These are phyloP conservation scores for Poecilia wingei DNA, from an alignment of 2,797 vertebrate genomes.

Conservation along the genomic window DNA sequence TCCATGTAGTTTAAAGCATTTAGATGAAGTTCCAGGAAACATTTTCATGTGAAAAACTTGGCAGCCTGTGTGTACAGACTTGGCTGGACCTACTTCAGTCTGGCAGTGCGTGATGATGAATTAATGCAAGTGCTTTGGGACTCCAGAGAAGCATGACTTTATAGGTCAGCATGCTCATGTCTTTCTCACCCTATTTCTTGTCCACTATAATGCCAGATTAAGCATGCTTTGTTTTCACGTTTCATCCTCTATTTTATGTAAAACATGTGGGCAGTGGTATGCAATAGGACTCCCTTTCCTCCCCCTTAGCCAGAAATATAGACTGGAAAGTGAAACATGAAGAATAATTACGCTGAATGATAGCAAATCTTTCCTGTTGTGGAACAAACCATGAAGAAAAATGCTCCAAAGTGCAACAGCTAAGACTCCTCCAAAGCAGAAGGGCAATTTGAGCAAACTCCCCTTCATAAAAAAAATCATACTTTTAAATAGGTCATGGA, in stretches of 20 bases:
- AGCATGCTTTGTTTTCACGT: slow-evolving; percentile 31
- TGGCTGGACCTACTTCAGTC: slow-evolving; percentile 51
- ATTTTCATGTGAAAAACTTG: slow-evolving; percentile 59
- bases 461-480: slow-evolving; percentile 12
- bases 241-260: slow-evolving; percentile 24
- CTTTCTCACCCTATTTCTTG: slow-evolving; percentile 11
- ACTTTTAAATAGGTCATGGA: slow-evolving; percentile 50
- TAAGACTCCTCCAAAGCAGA: slow-evolving; percentile 39
- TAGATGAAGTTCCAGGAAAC: slow-evolving; percentile 33
- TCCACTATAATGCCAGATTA: slow-evolving; percentile 30
- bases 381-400: slow-evolving; percentile 49
- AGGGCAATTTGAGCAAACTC: slow-evolving; percentile 50
- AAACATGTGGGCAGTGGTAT: slow-evolving; percentile 14
- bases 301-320: slow-evolving; percentile 28
- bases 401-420: slow-evolving; percentile 21
- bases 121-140: slow-evolving; percentile 58
- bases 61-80: slow-evolving; percentile 43
- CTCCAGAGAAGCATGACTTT: slow-evolving; percentile 44
- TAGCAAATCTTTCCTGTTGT: slow-evolving; percentile 42
- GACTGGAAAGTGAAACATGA: slow-evolving; percentile 55
- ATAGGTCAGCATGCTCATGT: slow-evolving; percentile 43
- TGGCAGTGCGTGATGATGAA: slow-evolving; percentile 63
- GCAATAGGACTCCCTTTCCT: slow-evolving; percentile 18
- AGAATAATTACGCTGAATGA: slow-evolving; percentile 55
- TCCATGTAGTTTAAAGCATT: slow-evolving; percentile 22